phyloP scores from a whole-genome alignment of 2,888 invertebrate genomes.

The Candidula unifasciata region DNA sequence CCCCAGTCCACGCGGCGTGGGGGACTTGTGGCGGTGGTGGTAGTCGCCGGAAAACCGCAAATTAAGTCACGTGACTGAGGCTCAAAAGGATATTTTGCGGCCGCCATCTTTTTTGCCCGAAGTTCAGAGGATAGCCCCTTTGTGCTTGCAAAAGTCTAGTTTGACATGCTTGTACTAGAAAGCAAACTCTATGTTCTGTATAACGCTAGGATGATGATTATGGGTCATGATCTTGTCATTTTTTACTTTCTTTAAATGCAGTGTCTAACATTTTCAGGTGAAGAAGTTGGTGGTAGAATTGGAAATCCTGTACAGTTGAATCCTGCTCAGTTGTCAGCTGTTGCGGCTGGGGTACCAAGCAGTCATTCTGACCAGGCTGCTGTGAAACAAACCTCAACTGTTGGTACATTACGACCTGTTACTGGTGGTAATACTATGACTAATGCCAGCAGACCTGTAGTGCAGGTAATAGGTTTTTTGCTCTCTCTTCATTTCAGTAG shows the following conservation, averaged over 20 bases:
- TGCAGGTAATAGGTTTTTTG: neutral
- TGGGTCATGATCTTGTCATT: too few species aligned
- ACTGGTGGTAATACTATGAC: neutral
- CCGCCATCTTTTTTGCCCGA: too few species aligned
- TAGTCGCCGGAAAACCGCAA: too few species aligned
- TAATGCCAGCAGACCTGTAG: neutral
- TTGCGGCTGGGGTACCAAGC: neutral
- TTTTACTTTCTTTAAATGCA: neutral
- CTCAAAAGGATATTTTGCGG: too few species aligned
- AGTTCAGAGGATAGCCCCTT: too few species aligned
- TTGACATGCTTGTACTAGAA: too few species aligned
- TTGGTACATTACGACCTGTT: neutral
- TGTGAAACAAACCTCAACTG: neutral
- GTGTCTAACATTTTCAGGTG: slow-evolving; percentile 26
- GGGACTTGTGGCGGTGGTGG: too few species aligned
- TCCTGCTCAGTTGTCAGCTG: slow-evolving; percentile 54
- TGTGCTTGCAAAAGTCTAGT: too few species aligned
- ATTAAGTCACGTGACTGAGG: too few species aligned
- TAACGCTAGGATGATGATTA: too few species aligned
- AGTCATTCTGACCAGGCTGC: neutral
- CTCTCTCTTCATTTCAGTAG: neutral
- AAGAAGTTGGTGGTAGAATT: slow-evolving; percentile 84
- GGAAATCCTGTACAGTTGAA: slow-evolving; percentile 84
- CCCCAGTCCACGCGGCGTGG: too few species aligned
- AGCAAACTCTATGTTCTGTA: too few species aligned